A percentile compares a stretch with the other conserved stretches of the same genome.
phyloP scores from a whole-genome alignment of 2,888 invertebrate species.

The Athripsodes cinereus region DNA sequence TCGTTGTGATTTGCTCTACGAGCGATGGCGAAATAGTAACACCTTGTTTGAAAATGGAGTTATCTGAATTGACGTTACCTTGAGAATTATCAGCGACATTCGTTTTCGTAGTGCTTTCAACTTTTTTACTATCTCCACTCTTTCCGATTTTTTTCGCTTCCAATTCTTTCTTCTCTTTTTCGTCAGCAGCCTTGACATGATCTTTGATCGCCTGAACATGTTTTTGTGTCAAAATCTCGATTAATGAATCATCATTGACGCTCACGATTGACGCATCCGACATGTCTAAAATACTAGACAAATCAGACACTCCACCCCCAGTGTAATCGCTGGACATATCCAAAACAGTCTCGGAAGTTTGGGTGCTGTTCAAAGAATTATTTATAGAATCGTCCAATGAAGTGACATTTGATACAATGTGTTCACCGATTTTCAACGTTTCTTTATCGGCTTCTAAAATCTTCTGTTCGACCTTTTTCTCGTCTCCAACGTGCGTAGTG shows the following conservation, averaged over 20 bases:
- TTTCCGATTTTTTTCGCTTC: neutral
- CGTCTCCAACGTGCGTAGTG: constrained; percentile 14
- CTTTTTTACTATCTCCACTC: too few relatives aligned
- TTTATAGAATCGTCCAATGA: constrained; percentile 9
- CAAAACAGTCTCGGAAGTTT: constrained; percentile 20
- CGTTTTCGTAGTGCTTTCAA: neutral
- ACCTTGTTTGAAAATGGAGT: constrained; percentile 8
- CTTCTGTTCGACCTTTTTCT: constrained; percentile 19
- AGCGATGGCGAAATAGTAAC: constrained; percentile 23
- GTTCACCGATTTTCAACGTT: constrained; percentile 12
- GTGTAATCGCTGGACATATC: constrained; percentile 20
- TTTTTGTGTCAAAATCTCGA: constrained; percentile 9
- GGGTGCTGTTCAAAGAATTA: constrained; percentile 20
- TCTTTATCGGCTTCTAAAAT: constrained; percentile 22
- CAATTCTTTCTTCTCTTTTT: neutral
- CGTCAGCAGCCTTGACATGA: neutral
- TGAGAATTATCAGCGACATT: neutral
- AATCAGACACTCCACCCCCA: constrained; percentile 11
- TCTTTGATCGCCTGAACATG: constrained; percentile 9
- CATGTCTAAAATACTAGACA: constrained; percentile 18
- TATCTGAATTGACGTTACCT: constrained; percentile 4
- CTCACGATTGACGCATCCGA: constrained; percentile 13
- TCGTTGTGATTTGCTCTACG: constrained; percentile 26
- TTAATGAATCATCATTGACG: constrained; percentile 13
- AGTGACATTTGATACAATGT: constrained; percentile 1